Conservation (phyloP, 2,797 vertebrate genomes). For the Esox lucius region DNA sequence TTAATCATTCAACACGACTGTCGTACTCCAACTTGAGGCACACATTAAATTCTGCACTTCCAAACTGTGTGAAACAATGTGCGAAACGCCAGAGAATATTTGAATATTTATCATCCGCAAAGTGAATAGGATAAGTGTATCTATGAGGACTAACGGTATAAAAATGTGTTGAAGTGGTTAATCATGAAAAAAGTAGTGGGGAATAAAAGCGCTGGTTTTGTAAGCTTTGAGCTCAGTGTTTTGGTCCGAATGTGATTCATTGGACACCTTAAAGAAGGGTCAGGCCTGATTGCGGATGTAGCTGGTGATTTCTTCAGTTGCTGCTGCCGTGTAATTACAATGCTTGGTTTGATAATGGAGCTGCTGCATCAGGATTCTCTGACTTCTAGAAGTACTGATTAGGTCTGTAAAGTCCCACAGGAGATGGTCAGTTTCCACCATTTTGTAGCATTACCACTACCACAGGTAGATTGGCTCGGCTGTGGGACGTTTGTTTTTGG, state of each 20-base stretch:
- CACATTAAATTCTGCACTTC: background rate
- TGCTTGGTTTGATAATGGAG: constrained; percentile 49
- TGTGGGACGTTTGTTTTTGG: constrained; percentile 10
- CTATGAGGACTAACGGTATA: too few relatives aligned
- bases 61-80: background rate
- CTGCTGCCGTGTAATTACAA: constrained; percentile 47
- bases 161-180: too few relatives aligned
- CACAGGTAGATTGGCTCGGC: constrained; percentile 9
- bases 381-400: constrained; percentile 37
- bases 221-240: background rate
- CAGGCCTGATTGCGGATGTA: constrained; percentile 47
- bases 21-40: background rate
- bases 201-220: background rate
- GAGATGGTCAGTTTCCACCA: background rate
- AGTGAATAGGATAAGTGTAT: background rate
- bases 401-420: constrained; percentile 18
- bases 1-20: background rate
- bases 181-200: too few relatives aligned
- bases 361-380: constrained; percentile 35
- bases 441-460: background rate
- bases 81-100: background rate
- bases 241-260: background rate
- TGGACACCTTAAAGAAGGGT: constrained; percentile 38
- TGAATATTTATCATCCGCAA: background rate
- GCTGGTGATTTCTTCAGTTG: constrained; percentile 39